Evolutionary conservation across 2,888 invertebrate species (phyloP), one percentile per base, ranked within the genome.

Genomic region (Eilema griseolum): DNA sequence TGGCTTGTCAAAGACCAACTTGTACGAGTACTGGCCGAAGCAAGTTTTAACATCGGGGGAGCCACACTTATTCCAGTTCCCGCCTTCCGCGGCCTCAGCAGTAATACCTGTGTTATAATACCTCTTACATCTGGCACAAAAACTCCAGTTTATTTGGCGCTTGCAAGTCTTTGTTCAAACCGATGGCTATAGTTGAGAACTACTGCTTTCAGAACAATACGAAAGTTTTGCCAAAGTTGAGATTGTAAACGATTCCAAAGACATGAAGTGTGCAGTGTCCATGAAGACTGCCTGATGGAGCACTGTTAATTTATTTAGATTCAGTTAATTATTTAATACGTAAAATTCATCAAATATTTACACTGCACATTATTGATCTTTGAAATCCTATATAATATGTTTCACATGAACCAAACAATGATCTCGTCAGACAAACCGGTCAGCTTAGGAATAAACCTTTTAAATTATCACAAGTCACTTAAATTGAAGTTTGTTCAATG

Each of bases 191-290:
- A 86, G 85, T 86, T 83, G 77, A 79, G 76, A 85, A 85, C 87
- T 85, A 86, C 84, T 75, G 75, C 79, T 79, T 83, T 85, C 73
- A 72, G 84, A 85, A 87, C 88, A 88, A 89, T 85, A 85, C 83
- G 71, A 80, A 89, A 91, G 84, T 90, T 91, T 86, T 79, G 46
- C 56, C 76, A 82, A 85, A 88, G 86, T 86, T 86, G 86, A 88
- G 88, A 91, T 91, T 91, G 89, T 89, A 88, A 92, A 90, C 86
- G 88, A 91, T 86, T 88, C 83, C 85, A 84, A 88, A 87, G n/a
- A n/a, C n/a, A n/a, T n/a, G n/a, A n/a, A n/a, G n/a, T n/a, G n/a
- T 87, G 86, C 86, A 86, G 84, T 82, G 86, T 86, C 88, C 87
- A 90, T 90, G 88, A 89, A 90, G 87, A 89, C 81, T 86, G 79